Conservation (phyloP, 2,113 vertebrate genomes). For the Hiodon tergisus region DNA sequence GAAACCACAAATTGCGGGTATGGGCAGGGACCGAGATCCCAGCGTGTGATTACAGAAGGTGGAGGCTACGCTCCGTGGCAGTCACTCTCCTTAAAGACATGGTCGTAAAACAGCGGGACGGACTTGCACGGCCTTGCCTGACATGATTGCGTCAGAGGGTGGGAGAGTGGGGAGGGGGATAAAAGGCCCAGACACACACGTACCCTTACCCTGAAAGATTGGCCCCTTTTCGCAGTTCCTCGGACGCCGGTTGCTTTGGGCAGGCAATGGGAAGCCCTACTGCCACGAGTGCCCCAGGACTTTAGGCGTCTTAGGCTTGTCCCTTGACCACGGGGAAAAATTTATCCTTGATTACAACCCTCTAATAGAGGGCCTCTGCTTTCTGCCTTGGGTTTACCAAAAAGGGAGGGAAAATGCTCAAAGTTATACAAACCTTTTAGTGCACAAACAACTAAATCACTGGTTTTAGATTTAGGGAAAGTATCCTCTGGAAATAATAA, state of each 20-base stretch:
- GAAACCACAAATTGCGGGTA: conserved; percentile 49
- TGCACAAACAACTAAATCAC: conserved; percentile 19
- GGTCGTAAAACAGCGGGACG: conserved; percentile 11
- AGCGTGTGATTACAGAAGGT: conserved; percentile 34
- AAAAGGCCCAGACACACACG: background rate
- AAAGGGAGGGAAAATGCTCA: background rate
- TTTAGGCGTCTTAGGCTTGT: background rate
- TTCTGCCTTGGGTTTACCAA: conserved; percentile 14
- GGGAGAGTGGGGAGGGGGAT: background rate
- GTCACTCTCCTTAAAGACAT: conserved; percentile 15
- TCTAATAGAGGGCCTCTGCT: conserved; percentile 8
- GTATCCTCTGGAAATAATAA: background rate
- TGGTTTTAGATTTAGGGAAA: conserved; percentile 4
- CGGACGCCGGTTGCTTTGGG: background rate
- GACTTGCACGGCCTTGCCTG: background rate
- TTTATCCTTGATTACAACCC: conserved; percentile 2
- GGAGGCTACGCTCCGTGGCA: background rate
- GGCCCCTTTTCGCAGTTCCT: background rate
- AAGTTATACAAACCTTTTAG: conserved; percentile 7
- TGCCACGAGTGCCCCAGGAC: background rate
- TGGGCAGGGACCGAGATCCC: conserved; percentile 23
- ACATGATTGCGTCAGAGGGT: background rate
- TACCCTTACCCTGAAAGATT: background rate
- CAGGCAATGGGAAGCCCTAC: background rate
- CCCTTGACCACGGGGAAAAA: background rate